Conservation (phyloP, 2,797 vertebrate genomes). For the Acanthornis magna region DNA sequence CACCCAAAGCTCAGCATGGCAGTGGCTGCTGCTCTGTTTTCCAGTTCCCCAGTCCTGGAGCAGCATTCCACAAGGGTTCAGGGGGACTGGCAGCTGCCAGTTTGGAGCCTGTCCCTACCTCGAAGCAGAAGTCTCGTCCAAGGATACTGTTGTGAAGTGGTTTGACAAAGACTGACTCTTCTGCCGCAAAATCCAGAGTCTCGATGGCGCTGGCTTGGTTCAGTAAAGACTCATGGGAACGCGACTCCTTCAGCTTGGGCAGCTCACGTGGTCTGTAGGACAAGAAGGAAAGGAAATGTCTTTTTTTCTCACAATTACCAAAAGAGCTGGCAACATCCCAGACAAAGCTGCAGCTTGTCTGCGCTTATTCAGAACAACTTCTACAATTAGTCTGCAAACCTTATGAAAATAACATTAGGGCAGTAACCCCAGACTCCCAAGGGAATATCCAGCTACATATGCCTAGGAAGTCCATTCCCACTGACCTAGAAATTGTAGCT, state of each 20-base stretch:
- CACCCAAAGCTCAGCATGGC: not conserved
- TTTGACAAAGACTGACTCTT: constrained; percentile 88
- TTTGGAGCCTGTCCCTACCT: constrained; percentile 77
- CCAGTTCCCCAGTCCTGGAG: not conserved
- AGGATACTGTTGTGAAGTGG: constrained; percentile 94
- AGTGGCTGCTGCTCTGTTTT: not conserved
- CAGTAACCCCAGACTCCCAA: not conserved
- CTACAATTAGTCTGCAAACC: not conserved
- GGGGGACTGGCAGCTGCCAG: not conserved
- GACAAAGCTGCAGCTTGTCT: not conserved
- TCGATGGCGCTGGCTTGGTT: constrained; percentile 87
- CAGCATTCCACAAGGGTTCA: not conserved
- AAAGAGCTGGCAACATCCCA: not conserved
- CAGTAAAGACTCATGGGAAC: constrained; percentile 91
- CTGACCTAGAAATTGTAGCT: not conserved
- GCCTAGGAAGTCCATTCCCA: not conserved
- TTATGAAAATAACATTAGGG: constrained; percentile 8
- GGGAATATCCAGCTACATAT: not conserved
- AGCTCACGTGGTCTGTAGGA: constrained; percentile 83
- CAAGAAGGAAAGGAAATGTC: not conserved
- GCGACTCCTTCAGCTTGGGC: constrained; percentile 90
- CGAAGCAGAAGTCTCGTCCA: constrained; percentile 96
- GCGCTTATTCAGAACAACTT: not conserved
- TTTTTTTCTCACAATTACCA: not conserved
- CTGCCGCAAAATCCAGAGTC: constrained; percentile 87